Conservation (phyloP, 2,888 invertebrate genomes). For the Noctua comes region DNA sequence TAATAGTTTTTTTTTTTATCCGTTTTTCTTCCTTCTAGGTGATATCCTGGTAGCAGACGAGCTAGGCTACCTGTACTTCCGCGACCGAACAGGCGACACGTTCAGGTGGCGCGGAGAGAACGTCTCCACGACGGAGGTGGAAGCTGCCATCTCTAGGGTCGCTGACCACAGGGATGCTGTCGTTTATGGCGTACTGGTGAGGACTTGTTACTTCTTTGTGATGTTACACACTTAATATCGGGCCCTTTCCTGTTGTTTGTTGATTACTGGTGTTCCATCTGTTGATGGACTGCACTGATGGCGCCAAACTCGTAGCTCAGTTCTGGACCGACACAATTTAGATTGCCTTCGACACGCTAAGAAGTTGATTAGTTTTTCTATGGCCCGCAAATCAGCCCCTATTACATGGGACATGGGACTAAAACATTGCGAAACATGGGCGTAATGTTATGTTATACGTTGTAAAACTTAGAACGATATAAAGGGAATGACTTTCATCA, state of each 20-base stretch:
- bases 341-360: too few species aligned
- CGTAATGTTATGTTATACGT: neutral
- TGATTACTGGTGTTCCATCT: too few species aligned
- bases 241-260: too few species aligned
- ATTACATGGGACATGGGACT: too few species aligned
- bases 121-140: slow-evolving; percentile 99
- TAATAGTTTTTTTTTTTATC: neutral
- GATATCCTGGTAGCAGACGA: slow-evolving; percentile 98
- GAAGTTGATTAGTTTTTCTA: too few species aligned
- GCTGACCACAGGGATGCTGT: slow-evolving; percentile 96
- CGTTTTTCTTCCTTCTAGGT: slow-evolving; percentile 84
- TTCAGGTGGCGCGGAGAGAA: slow-evolving; percentile 99
- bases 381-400: too few species aligned
- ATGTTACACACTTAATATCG: neutral
- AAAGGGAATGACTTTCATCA: neutral
- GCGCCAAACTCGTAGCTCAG: too few species aligned
- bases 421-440: too few species aligned
- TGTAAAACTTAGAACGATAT: neutral
- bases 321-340: too few species aligned
- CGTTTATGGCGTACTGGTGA: slow-evolving; percentile 95
- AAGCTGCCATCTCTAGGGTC: slow-evolving; percentile 96
- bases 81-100: slow-evolving; percentile 99
- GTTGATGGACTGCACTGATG: too few species aligned
- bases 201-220: neutral
- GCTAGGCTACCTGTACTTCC: slow-evolving; percentile 98